Evolutionary conservation across 2,888 invertebrate species (phyloP).

Genomic region (Cloeon dipterum): DNA sequence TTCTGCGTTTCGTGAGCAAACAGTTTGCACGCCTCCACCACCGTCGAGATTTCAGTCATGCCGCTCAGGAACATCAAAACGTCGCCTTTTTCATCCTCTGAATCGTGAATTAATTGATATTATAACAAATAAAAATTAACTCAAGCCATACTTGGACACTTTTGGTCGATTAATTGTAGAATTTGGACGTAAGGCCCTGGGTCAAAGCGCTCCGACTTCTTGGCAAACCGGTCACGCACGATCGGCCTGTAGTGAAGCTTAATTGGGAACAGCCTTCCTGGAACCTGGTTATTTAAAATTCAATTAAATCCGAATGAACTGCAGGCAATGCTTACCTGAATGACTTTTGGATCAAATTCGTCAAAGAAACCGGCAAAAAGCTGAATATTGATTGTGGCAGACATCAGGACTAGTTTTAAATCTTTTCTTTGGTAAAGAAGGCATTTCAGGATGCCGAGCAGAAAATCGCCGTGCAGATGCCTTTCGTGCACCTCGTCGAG

Average conservation of each 20-base stretch:
- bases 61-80: constrained; percentile 88
- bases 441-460: constrained; percentile 86
- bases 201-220: constrained; percentile 55
- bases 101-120: too few relatives aligned
- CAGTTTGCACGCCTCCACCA: constrained; percentile 65
- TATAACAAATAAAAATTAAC: not conserved
- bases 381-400: constrained; percentile 92
- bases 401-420: constrained; percentile 88
- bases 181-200: constrained; percentile 83
- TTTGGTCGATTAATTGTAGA: constrained; percentile 74
- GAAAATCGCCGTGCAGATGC: constrained; percentile 82
- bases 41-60: constrained; percentile 70
- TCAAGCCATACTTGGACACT: constrained; percentile 41
- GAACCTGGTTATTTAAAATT: constrained; percentile 34
- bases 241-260: constrained; percentile 66
- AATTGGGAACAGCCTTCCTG: constrained; percentile 85
- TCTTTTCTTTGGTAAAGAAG: constrained; percentile 53
- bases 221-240: constrained; percentile 28
- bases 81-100: constrained; percentile 72
- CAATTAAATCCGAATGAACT: not conserved
- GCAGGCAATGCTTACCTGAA: constrained; percentile 32
- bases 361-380: constrained; percentile 35
- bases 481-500: constrained; percentile 95
- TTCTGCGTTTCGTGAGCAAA: constrained; percentile 51
- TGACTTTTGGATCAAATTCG: constrained; percentile 39